These are phyloP conservation scores for Thymelicus acteon DNA, from an alignment of 2,888 invertebrate genomes.

Conservation along the genomic window DNA sequence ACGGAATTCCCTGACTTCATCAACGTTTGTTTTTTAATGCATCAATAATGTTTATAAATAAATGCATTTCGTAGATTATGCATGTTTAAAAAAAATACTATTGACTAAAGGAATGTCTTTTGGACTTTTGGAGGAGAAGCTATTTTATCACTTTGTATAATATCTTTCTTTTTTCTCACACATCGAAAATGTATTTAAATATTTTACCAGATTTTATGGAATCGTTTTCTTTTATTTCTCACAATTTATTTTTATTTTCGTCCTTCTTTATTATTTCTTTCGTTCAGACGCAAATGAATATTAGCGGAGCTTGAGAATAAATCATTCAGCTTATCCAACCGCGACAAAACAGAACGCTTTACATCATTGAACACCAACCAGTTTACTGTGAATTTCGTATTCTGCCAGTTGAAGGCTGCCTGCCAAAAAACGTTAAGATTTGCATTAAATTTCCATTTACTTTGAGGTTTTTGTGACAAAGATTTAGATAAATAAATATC, in stretches of 20 bases:
- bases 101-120: no score
- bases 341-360: conserved; percentile 6
- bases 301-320: background rate
- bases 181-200: no score
- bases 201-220: no score
- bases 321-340: conserved; percentile 21
- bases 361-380: conserved; percentile 36
- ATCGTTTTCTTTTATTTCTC: no score
- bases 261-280: no score
- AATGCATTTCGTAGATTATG: no score
- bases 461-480: conserved; percentile 44
- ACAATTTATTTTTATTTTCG: no score
- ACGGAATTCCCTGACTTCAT: conserved; percentile 56
- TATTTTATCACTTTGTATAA: no score
- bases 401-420: conserved; percentile 36
- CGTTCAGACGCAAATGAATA: background rate
- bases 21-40: conserved; percentile 36
- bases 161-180: no score
- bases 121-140: no score
- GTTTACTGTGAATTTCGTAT: conserved; percentile 25
- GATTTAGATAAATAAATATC: conserved; percentile 48
- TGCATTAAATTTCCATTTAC: conserved; percentile 45
- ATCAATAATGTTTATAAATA: background rate
- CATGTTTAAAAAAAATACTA: no score
- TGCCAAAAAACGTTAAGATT: conserved; percentile 38